Conservation (phyloP, 2,797 vertebrate species). For the Chaetodon trifasciatus region DNA sequence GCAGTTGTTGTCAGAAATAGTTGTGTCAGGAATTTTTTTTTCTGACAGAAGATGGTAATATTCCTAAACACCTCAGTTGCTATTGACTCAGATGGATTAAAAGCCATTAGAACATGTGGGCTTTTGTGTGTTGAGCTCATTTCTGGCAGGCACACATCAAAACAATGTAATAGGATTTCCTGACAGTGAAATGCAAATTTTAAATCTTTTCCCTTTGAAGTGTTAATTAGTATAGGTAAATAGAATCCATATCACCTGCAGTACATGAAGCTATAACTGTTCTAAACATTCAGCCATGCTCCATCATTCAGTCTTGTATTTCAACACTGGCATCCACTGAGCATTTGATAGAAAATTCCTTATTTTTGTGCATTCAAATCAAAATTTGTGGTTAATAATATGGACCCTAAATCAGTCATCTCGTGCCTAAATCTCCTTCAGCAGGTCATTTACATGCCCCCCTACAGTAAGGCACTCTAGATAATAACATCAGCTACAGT, state of each 20-base stretch:
- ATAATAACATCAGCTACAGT: conserved; percentile 63
- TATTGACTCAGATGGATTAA: conserved; percentile 82
- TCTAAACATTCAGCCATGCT: conserved; percentile 9
- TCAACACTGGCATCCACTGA: conserved; percentile 2
- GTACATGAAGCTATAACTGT: conserved; percentile 37
- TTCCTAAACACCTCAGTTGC: conserved; percentile 77
- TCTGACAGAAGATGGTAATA: conserved; percentile 73
- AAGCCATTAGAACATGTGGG: conserved; percentile 82
- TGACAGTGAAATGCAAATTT: conserved; percentile 70
- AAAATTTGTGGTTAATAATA: neutral
- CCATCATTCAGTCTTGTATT: conserved; percentile 24
- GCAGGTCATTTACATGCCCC: conserved; percentile 30
- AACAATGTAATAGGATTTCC: conserved; percentile 79
- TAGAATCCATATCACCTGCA: conserved; percentile 62
- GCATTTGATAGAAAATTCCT: neutral
- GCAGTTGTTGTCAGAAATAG: conserved; percentile 72
- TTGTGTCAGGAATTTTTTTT: conserved; percentile 69
- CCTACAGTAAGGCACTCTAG: conserved; percentile 49
- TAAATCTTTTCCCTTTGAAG: conserved; percentile 73
- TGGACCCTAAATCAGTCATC: conserved; percentile 1
- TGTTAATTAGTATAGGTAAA: conserved; percentile 74
- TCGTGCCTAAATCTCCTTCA: conserved; percentile 40
- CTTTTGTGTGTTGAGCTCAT: conserved; percentile 74
- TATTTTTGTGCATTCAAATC: neutral
- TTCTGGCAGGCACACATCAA: conserved; percentile 74